Conservation (phyloP, 2,797 vertebrate genomes). For the Hyperoplus lanceolatus region DNA sequence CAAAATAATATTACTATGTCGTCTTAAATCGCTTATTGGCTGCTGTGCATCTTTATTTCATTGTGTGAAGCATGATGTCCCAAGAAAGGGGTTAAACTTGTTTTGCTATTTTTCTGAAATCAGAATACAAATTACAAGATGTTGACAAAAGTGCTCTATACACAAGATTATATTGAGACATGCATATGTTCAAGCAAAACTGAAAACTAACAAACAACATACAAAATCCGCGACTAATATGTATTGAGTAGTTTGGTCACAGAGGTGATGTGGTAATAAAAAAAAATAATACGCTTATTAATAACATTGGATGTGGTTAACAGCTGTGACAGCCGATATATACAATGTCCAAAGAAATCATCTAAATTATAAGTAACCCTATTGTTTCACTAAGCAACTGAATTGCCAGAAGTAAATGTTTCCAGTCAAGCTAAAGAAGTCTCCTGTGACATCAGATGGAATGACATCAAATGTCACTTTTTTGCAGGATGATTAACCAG, state of each 20-base stretch:
- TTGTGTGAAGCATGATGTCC: background rate
- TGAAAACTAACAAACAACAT: conserved; percentile 4
- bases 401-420: conserved; percentile 22
- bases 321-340: conserved; percentile 34
- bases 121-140: background rate
- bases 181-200: background rate
- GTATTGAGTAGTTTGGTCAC: conserved; percentile 5
- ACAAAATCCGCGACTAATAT: conserved; percentile 13
- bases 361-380: conserved; percentile 39
- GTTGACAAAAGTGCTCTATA: background rate
- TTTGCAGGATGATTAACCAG: conserved; percentile 7
- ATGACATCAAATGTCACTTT: conserved; percentile 16
- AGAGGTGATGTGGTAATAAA: conserved; percentile 21
- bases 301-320: conserved; percentile 36
- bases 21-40: background rate
- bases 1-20: background rate
- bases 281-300: conserved; percentile 23
- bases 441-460: conserved; percentile 34
- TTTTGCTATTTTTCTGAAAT: background rate
- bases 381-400: conserved; percentile 42
- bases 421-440: conserved; percentile 23
- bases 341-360: conserved; percentile 39
- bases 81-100: background rate
- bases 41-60: background rate
- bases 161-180: conserved; percentile 1